Conservation (phyloP, 1,140 invertebrate species). For the Pseudomyrmex dendroicus region DNA sequence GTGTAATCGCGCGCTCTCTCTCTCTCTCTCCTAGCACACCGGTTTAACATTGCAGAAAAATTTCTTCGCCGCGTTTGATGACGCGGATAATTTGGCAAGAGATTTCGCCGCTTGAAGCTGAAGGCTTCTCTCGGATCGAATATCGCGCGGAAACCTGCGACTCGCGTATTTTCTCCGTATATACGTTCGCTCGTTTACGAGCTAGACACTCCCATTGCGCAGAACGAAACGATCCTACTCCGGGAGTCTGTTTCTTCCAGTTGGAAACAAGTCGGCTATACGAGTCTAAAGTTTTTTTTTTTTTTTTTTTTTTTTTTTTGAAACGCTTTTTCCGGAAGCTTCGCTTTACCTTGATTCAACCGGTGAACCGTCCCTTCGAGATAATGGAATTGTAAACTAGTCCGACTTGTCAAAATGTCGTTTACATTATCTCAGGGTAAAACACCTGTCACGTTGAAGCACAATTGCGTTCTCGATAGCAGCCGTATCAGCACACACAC, state of each 20-base stretch:
- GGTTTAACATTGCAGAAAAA: conserved; percentile 47
- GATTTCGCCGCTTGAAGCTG: conserved; percentile 40
- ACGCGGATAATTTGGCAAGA: conserved; percentile 45
- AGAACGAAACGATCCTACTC: conserved; percentile 36
- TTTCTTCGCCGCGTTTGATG: conserved; percentile 30
- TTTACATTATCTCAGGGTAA: conserved; percentile 13
- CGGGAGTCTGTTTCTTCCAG: conserved; percentile 39
- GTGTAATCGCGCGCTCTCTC: too few relatives aligned
- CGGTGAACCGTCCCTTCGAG: neutral
- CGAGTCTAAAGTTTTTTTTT: too few relatives aligned
- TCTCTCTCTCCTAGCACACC: too few relatives aligned
- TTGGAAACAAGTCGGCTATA: conserved; percentile 14
- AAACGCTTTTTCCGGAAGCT: neutral
- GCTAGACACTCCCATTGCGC: conserved; percentile 43
- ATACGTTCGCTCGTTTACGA: conserved; percentile 57
- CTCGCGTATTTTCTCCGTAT: conserved; percentile 35
- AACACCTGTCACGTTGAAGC: conserved; percentile 36
- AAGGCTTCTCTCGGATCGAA: conserved; percentile 38
- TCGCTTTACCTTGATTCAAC: neutral
- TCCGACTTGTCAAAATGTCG: conserved; percentile 14
- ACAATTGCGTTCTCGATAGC: conserved; percentile 41
- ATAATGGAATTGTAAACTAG: neutral
- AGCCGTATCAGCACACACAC: too few relatives aligned
- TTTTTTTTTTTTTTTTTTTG: conserved; percentile 9
- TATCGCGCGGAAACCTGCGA: neutral